Evolutionary conservation across 2,113 vertebrate genomes (phyloP), one percentile per base, ranked within the genome.

Genomic region (Sander vitreus): DNA sequence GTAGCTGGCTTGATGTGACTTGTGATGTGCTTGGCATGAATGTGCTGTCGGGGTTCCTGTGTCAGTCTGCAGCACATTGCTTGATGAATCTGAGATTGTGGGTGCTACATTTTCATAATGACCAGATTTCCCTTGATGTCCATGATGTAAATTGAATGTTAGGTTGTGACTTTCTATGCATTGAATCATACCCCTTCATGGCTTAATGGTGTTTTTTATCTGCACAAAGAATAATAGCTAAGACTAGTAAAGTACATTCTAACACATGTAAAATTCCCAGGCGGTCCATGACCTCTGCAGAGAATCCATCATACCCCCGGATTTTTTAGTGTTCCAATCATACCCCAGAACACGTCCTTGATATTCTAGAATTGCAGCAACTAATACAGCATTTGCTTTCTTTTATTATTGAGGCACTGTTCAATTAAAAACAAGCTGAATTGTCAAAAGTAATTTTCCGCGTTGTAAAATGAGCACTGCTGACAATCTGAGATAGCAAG

Each of bases 11-110:
- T 63, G 27, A 66, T 15, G 43, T 57, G 66, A 81, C 6, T n/a
- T n/a, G n/a, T n/a, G n/a, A n/a, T n/a, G 50, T 73, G 82, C 53
- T 13, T 23, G 50, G 77, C 65, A 78, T 64, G 70, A 73, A 69
- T 48, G 69, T 21, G 3, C 43, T n/a, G 45, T 36, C 18, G 7
- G 18, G 30, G 33, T 54, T 76, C 18, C 57, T 9, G 12, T 14
- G 6, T 64, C 23, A 53, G 58, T 60, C 45, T 3, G 3, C 27
- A 21, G 27, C 19, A 65, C 53, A 43, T 53, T 7, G 15, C 5
- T 27, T 48, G 48, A 69, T 57, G 25, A 51, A 27, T 69, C 11
- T 16, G 64, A 62, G 68, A 25, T 7, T 73, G 30, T 12, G 54
- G 25, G 54, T 15, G 55, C 50, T n/a, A 8, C 0, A 65, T 58